Percentiles rank a stretch among this genome's conserved stretches.
Conservation (phyloP, 2,113 vertebrate species). For the Myiozetetes cayanensis region DNA sequence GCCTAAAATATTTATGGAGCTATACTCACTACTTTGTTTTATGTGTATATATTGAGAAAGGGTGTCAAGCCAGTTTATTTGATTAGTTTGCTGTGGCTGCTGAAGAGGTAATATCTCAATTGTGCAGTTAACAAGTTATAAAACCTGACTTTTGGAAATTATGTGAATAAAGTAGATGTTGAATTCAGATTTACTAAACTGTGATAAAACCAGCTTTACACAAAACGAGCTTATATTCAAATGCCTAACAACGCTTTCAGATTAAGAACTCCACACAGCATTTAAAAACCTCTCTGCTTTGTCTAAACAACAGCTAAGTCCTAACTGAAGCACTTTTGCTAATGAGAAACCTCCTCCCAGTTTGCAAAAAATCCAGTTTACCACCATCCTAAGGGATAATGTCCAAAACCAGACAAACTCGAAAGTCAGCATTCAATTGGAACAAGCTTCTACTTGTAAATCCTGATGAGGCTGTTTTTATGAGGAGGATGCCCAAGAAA, state of each 20-base stretch:
- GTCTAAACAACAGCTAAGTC: not conserved
- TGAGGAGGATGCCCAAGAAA: not conserved
- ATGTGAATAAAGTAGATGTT: not conserved
- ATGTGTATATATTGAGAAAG: not conserved
- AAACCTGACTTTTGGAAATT: conserved; percentile 22
- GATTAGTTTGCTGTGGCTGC: conserved; percentile 25
- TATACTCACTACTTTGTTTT: not conserved
- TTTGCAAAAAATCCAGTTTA: not conserved
- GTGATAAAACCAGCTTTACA: not conserved
- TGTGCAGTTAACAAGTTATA: conserved; percentile 9
- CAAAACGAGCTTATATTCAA: not conserved
- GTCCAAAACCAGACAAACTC: not conserved
- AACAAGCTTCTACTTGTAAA: not conserved
- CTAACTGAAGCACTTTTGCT: not conserved
- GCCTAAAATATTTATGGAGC: conserved; percentile 25
- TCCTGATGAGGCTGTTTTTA: not conserved
- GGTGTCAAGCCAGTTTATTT: not conserved
- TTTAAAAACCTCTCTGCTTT: not conserved
- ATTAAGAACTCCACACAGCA: not conserved
- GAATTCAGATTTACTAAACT: not conserved
- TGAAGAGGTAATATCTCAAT: conserved; percentile 12
- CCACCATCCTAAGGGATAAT: not conserved
- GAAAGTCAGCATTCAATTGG: not conserved
- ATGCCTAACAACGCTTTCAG: not conserved
- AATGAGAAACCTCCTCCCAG: not conserved